Conservation (phyloP, 2,113 vertebrate species). For the Tautogolabrus adspersus region DNA sequence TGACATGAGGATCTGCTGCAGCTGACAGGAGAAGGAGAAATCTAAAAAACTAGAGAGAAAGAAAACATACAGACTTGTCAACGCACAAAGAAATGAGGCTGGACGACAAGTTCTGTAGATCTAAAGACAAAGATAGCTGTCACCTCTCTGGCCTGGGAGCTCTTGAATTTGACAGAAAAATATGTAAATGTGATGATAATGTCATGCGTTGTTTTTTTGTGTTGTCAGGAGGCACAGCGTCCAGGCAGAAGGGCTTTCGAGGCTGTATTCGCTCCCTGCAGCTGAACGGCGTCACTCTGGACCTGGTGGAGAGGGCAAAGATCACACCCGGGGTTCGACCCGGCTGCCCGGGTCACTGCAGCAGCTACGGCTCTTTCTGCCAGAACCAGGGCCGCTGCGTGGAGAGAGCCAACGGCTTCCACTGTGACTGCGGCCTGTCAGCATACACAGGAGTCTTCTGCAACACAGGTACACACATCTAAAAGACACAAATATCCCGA, state of each 20-base stretch:
- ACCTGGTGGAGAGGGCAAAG: constrained; percentile 91
- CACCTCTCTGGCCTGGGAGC: background rate
- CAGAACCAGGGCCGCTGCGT: constrained; percentile 89
- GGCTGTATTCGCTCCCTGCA: constrained; percentile 93
- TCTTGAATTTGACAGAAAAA: background rate
- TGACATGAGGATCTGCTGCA: constrained; percentile 25
- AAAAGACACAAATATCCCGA: too few species aligned
- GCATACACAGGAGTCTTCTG: constrained; percentile 91
- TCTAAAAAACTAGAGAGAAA: background rate
- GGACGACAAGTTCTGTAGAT: background rate
- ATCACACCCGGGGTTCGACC: constrained; percentile 92
- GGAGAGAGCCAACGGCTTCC: constrained; percentile 89
- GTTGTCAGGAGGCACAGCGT: constrained; percentile 91
- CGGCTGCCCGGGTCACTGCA: constrained; percentile 93
- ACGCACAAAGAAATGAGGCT: background rate
- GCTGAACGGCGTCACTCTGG: constrained; percentile 90
- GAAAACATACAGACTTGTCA: background rate
- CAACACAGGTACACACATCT: constrained; percentile 39
- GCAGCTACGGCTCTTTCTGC: constrained; percentile 92
- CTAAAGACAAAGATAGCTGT: background rate
- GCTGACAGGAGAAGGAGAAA: constrained; percentile 37
- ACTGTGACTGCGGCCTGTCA: constrained; percentile 90
- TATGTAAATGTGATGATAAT: constrained; percentile 7
- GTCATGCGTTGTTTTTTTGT: background rate
- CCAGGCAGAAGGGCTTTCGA: constrained; percentile 92